A percentile compares a stretch with the other conserved stretches of the same genome.
These are phyloP conservation scores for Heliocidaris tuberculata DNA, from an alignment of 35 echinoderm and acorn worm genomes.

Conservation along the genomic window DNA sequence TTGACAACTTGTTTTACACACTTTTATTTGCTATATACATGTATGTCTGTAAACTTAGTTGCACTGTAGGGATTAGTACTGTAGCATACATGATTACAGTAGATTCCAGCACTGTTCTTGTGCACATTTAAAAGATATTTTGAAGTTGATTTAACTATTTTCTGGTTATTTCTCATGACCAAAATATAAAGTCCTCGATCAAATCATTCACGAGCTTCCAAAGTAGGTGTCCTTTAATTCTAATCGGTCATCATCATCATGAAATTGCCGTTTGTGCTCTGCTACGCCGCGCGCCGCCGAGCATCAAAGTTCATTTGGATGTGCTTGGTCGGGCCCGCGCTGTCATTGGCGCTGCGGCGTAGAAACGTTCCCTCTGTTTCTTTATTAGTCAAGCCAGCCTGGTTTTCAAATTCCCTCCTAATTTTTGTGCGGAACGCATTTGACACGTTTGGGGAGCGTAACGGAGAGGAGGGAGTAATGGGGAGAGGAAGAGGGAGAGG, in stretches of 20 bases:
- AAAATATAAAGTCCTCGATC: background rate
- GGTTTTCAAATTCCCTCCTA: slow-evolving; percentile 41
- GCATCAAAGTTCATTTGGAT: slow-evolving; percentile 42
- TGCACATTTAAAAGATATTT: too few relatives aligned
- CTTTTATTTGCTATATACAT: too few relatives aligned
- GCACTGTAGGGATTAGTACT: too few relatives aligned
- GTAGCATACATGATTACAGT: too few relatives aligned
- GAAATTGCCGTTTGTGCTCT: slow-evolving; percentile 32
- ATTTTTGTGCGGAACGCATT: slow-evolving; percentile 22
- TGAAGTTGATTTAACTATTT: background rate
- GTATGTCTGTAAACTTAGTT: too few relatives aligned
- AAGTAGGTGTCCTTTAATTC: background rate
- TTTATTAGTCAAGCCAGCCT: background rate
- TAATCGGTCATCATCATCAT: slow-evolving; percentile 36
- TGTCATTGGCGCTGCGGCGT: background rate
- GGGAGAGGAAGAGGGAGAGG: slow-evolving; percentile 31
- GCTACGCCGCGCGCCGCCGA: slow-evolving; percentile 29
- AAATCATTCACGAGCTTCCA: background rate
- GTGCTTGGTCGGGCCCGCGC: slow-evolving; percentile 29
- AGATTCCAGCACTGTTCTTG: too few relatives aligned
- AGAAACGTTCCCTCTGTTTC: background rate
- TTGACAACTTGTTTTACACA: too few relatives aligned
- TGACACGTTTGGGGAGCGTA: slow-evolving; percentile 34
- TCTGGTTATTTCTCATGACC: background rate
- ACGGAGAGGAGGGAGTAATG: background rate